These are phyloP conservation scores for Cheilosia impressa DNA, from an alignment of 2,888 invertebrate genomes.

Conservation along the genomic window DNA sequence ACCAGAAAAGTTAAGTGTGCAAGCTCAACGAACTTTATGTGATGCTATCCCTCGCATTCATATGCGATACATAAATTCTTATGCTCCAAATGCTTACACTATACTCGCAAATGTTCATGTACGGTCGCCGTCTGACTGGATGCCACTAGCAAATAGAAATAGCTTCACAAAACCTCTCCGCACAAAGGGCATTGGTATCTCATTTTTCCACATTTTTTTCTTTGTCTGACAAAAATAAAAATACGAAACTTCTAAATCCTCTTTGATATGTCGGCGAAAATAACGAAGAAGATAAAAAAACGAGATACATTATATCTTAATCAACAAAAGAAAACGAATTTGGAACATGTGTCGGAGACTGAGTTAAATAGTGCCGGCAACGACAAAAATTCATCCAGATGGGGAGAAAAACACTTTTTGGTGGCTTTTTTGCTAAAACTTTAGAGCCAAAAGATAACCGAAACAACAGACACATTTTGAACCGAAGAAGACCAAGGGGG, in stretches of 20 bases:
- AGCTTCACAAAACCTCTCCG: slow-evolving; percentile 5
- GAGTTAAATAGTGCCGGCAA: not conserved
- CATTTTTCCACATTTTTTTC: slow-evolving; percentile 7
- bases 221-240: not conserved
- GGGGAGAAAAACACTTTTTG: not conserved
- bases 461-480: slow-evolving; percentile 2
- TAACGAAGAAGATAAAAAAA: not conserved
- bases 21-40: slow-evolving; percentile 40
- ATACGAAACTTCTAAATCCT: slow-evolving; percentile 13
- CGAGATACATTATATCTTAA: slow-evolving; percentile 4
- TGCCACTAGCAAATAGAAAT: not conserved
- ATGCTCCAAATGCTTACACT: slow-evolving; percentile 14
- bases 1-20: not conserved
- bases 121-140: slow-evolving; percentile 1
- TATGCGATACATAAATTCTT: not conserved
- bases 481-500: not conserved
- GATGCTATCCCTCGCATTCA: not conserved
- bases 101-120: slow-evolving; percentile 2
- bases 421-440: not conserved
- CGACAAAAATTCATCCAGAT: slow-evolving; percentile 6
- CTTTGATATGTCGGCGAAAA: slow-evolving; percentile 16
- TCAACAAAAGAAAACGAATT: slow-evolving; percentile 22
- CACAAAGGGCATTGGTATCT: slow-evolving; percentile 28
- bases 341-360: slow-evolving; percentile 20
- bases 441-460: slow-evolving; percentile 5